Evolutionary conservation across 2,113 vertebrate species (phyloP).

Genomic region (Coracopsis vasa): DNA sequence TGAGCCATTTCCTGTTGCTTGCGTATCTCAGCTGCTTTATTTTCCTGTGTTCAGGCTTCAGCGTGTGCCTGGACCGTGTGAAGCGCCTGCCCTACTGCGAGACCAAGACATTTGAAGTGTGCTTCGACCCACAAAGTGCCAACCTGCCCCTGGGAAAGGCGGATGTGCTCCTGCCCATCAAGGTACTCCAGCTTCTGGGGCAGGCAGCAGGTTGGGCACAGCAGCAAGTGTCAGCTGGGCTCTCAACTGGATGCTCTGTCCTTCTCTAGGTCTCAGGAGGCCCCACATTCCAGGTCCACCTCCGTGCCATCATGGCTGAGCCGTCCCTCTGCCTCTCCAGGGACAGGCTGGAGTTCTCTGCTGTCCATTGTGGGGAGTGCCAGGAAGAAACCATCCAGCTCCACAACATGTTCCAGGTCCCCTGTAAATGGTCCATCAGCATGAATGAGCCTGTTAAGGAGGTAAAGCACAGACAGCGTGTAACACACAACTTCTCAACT

Average conservation of each 20-base stretch:
- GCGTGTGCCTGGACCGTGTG: slow-evolving; percentile 71
- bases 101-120: slow-evolving; percentile 74
- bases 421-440: slow-evolving; percentile 82
- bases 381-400: slow-evolving; percentile 82
- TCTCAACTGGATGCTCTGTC: background rate
- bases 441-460: slow-evolving; percentile 63
- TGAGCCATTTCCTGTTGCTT: accelerated
- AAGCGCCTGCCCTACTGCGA: slow-evolving; percentile 75
- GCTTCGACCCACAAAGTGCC: slow-evolving; percentile 73
- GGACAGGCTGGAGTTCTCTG: slow-evolving; percentile 76
- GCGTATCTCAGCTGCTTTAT: background rate
- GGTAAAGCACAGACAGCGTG: slow-evolving; percentile 56
- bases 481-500: accelerated
- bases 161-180: slow-evolving; percentile 73
- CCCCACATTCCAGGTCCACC: slow-evolving; percentile 72
- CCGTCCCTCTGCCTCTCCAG: slow-evolving; percentile 76
- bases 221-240: background rate
- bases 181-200: slow-evolving; percentile 57
- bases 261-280: slow-evolving; percentile 78
- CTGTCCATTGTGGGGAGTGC: slow-evolving; percentile 82
- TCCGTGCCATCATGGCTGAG: slow-evolving; percentile 75
- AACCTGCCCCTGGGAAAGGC: slow-evolving; percentile 59
- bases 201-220: too few relatives aligned
- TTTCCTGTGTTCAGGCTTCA: slow-evolving; percentile 70
- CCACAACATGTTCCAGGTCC: slow-evolving; percentile 74